Evolutionary conservation across 2,888 invertebrate genomes (phyloP).

Genomic region (Drosophila antonietae): DNA sequence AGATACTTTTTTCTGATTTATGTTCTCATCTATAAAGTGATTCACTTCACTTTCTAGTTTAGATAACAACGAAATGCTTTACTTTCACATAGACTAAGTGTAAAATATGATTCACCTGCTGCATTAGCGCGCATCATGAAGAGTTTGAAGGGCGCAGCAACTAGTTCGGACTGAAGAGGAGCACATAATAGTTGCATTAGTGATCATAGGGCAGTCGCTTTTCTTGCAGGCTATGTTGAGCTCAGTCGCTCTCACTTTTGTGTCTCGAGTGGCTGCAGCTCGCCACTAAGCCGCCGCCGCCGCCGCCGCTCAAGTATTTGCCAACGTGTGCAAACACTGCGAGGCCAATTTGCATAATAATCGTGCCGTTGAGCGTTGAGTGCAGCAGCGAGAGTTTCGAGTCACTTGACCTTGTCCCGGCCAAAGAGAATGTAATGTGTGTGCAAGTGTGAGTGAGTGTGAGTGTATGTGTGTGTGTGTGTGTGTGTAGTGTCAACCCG

Average conservation of each 20-base stretch:
- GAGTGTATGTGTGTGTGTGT: background rate
- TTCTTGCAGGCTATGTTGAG: background rate
- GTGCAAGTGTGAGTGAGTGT: background rate
- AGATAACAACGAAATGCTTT: background rate
- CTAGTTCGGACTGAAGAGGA: background rate
- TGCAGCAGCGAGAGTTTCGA: conserved; percentile 29
- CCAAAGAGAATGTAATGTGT: conserved; percentile 8
- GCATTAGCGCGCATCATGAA: background rate
- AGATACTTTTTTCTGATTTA: no score
- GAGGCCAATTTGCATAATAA: conserved; percentile 78
- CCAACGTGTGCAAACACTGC: conserved; percentile 70
- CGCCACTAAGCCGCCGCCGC: conserved; percentile 34
- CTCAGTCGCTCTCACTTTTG: conserved; percentile 24
- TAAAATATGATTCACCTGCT: background rate
- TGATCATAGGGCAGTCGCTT: background rate
- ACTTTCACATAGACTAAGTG: background rate
- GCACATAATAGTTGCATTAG: background rate
- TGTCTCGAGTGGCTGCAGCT: conserved; percentile 59
- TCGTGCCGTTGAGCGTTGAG: conserved; percentile 47
- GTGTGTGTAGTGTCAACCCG: conserved; percentile 1
- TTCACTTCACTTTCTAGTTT: background rate
- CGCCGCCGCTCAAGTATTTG: conserved; percentile 63
- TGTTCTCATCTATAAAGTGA: no score
- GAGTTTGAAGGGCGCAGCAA: background rate
- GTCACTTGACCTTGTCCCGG: conserved; percentile 66